Evolutionary conservation across 2,797 vertebrate species (phyloP).

Genomic region (Choloepus didactylus): DNA sequence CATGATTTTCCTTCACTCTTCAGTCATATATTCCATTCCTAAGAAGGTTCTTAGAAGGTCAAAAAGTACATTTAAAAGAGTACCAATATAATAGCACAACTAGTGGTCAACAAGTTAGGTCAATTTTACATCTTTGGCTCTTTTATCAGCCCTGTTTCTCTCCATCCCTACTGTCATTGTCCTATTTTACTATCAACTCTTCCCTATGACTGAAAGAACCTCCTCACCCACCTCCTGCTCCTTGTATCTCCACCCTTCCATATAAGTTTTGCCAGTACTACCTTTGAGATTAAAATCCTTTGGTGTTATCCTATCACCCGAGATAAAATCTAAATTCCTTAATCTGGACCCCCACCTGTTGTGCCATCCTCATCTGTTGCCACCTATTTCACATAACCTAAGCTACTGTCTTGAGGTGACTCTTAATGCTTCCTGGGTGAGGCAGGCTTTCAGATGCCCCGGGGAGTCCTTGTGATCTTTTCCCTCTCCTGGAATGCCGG

Average conservation of each 20-base stretch:
- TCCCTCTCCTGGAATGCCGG: neutral
- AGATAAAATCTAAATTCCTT: constrained; percentile 47
- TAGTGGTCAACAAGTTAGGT: neutral
- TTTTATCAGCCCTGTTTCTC: neutral
- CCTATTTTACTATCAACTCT: neutral
- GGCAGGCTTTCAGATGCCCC: neutral
- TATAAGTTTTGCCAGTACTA: neutral
- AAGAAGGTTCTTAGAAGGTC: constrained; percentile 44
- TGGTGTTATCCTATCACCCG: neutral
- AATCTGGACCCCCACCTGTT: neutral
- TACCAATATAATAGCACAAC: constrained; percentile 2
- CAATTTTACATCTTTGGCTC: neutral
- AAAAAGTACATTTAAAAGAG: constrained; percentile 33
- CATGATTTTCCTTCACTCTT: neutral
- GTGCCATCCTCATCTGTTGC: neutral
- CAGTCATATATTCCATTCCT: neutral
- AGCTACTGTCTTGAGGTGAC: neutral
- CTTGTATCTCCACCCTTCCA: neutral
- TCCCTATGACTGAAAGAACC: neutral
- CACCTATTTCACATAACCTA: neutral
- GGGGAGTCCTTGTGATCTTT: neutral
- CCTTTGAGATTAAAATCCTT: constrained; percentile 41
- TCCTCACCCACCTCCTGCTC: neutral
- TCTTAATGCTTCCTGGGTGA: neutral
- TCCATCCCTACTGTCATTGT: neutral